phyloP scores from a whole-genome alignment of 1,140 invertebrate species.

The Nymphalis io region DNA sequence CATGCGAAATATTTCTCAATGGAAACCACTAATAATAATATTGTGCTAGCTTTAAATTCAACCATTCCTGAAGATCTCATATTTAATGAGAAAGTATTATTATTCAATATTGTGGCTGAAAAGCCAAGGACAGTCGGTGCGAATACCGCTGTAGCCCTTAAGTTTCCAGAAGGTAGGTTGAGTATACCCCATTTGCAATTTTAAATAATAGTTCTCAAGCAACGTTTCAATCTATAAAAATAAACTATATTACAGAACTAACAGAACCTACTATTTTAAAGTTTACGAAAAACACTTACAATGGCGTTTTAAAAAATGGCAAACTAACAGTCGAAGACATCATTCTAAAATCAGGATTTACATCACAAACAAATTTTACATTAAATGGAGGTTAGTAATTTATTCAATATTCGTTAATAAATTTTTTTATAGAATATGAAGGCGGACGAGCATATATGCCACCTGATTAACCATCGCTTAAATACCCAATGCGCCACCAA shows the following conservation, averaged over 20 bases:
- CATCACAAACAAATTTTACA: conserved; percentile 39
- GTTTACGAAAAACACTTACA: conserved; percentile 54
- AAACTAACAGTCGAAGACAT: conserved; percentile 45
- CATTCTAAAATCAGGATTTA: conserved; percentile 44
- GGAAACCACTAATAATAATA: conserved; percentile 31
- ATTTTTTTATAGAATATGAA: too few relatives aligned
- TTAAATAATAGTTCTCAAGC: too few relatives aligned
- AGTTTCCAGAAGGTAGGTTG: conserved; percentile 50
- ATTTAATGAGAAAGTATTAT: conserved; percentile 53
- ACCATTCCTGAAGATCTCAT: conserved; percentile 56
- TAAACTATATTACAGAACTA: conserved; percentile 51
- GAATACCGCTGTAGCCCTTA: conserved; percentile 49
- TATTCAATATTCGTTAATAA: too few relatives aligned
- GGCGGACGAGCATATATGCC: too few relatives aligned
- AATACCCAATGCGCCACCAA: too few relatives aligned
- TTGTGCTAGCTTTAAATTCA: conserved; percentile 37
- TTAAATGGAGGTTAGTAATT: conserved; percentile 47
- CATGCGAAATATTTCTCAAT: conserved; percentile 55
- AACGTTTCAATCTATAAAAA: too few relatives aligned
- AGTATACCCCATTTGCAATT: background rate
- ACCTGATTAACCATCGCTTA: too few relatives aligned
- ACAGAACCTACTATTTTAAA: conserved; percentile 45
- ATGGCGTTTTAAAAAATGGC: conserved; percentile 43
- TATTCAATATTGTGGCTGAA: conserved; percentile 53
- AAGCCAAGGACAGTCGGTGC: conserved; percentile 56